Evolutionary conservation across 2,888 invertebrate genomes (phyloP), one percentile per base, ranked within the genome.

Genomic region (Tholera decimalis): DNA sequence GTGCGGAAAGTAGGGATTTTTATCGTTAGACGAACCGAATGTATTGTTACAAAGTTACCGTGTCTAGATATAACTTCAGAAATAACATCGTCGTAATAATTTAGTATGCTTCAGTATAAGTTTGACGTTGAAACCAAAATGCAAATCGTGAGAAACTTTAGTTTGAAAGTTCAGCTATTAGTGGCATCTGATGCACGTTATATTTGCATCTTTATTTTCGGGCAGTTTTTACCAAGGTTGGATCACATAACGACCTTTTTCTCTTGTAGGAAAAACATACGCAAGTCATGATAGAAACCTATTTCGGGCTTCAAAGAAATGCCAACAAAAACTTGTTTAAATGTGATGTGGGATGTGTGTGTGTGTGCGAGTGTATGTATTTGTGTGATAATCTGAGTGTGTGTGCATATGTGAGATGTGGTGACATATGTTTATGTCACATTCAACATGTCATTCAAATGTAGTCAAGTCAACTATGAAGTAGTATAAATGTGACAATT

Each of bases 121-220:
- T 46, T 75, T 35, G 24, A 6, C 37, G 18, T 49, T 39, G 41
- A 56, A 70, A 24, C 41, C 20, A 2, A 57, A 59, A 68, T 78
- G 68, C 35, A 61, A 64, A 68, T 55, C 3, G 49, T 20, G 24
- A 7, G 3, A 39, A 63, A 64, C 43, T 71, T 63, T 18, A 24
- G 11, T 44, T 41, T 26, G 8, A 50, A 71, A 77, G 46, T 76
- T 55, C 15, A 47, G 54, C 67, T 58, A 55, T 71, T 77, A 46
- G 43, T 58, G 18, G 39, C 72, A 76, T 72, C 72, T 67, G 77
- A 58, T 74, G 58, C 51, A 53, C 22, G 43, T 11, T 22, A 41
- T 0, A 68, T 69, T 51, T 51, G 53, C 72, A 76, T 57, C 20
- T 55, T 53, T 44, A 56, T 33, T 8, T 26, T 13, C 1, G 1